These are phyloP conservation scores for Urosaurus nigricauda DNA, from an alignment of 2,797 vertebrate species.

Conservation along the genomic window DNA sequence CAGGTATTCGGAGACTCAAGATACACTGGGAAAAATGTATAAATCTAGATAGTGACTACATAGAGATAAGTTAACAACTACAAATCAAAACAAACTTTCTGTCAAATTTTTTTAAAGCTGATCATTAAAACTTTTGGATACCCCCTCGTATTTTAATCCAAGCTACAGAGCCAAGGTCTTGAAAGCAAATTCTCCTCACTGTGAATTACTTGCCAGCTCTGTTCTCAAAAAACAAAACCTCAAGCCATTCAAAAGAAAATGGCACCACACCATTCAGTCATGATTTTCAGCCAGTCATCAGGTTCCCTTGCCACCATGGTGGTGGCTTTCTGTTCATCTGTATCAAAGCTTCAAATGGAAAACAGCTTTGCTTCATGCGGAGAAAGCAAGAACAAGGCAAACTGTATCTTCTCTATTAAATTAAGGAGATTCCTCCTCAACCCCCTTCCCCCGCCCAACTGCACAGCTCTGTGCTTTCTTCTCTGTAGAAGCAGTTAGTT, in stretches of 20 bases:
- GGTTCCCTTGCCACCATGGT: constrained; percentile 18
- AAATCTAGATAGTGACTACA: too few relatives aligned
- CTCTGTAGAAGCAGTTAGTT: constrained; percentile 69
- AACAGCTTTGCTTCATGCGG: constrained; percentile 25
- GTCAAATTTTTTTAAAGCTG: too few relatives aligned
- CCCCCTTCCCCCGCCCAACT: not conserved
- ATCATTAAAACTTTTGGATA: too few relatives aligned
- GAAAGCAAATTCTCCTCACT: not conserved
- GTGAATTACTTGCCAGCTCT: not conserved
- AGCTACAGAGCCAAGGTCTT: not conserved
- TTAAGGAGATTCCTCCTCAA: constrained; percentile 52
- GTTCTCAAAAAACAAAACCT: not conserved
- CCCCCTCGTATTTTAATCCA: not conserved
- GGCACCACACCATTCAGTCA: not conserved
- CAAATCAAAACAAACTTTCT: too few relatives aligned
- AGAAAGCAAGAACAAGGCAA: constrained; percentile 23
- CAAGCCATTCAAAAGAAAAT: not conserved
- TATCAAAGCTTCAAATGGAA: constrained; percentile 22
- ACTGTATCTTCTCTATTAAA: constrained; percentile 68
- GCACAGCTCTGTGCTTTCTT: constrained; percentile 2
- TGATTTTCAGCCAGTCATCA: accelerated
- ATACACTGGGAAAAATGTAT: too few relatives aligned
- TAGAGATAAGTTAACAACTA: too few relatives aligned
- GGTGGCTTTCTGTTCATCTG: not conserved
- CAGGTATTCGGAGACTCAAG: too few relatives aligned